Percentiles rank a stretch among this genome's conserved stretches.
Evolutionary conservation across 2,888 invertebrate species (phyloP).

Genomic region (Electrophaes corylata): DNA sequence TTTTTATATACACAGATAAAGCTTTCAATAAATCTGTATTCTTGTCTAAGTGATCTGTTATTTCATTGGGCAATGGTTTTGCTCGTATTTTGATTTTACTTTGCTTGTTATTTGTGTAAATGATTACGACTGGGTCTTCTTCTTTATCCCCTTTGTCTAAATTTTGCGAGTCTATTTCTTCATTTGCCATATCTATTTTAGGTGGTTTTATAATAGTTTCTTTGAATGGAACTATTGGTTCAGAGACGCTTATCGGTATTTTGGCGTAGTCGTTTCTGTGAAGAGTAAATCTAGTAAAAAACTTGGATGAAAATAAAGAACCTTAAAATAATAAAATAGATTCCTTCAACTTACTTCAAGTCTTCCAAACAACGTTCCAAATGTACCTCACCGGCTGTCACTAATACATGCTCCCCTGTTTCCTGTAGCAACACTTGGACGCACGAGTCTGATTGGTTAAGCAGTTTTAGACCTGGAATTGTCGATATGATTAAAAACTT

Average conservation of each 20-base stretch:
- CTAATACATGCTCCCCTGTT: constrained; percentile 96
- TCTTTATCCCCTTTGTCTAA: constrained; percentile 75
- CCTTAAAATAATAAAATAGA: not conserved
- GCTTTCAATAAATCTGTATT: constrained; percentile 89
- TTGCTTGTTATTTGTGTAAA: constrained; percentile 89
- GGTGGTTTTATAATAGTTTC: constrained; percentile 95
- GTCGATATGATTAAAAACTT: not conserved
- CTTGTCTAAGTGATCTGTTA: constrained; percentile 88
- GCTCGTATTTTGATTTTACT: constrained; percentile 90
- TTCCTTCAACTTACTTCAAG: constrained; percentile 82
- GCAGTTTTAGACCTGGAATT: constrained; percentile 88
- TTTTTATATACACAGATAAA: constrained; percentile 80
- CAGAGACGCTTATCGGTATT: constrained; percentile 94
- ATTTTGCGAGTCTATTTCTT: constrained; percentile 88
- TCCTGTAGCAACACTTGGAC: constrained; percentile 95
- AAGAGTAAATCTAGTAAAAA: constrained; percentile 23
- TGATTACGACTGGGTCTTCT: constrained; percentile 80
- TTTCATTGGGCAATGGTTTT: constrained; percentile 88
- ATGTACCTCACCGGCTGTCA: constrained; percentile 98
- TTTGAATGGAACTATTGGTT: constrained; percentile 97
- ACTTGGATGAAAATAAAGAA: too few species aligned
- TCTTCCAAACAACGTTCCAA: constrained; percentile 98
- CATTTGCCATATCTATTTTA: constrained; percentile 93
- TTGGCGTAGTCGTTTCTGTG: constrained; percentile 89
- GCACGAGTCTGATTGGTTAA: constrained; percentile 98